A percentile compares a stretch with the other conserved stretches of the same genome.
phyloP scores from a whole-genome alignment of 1,140 invertebrate species.

The Caenorhabditis inopinata region DNA sequence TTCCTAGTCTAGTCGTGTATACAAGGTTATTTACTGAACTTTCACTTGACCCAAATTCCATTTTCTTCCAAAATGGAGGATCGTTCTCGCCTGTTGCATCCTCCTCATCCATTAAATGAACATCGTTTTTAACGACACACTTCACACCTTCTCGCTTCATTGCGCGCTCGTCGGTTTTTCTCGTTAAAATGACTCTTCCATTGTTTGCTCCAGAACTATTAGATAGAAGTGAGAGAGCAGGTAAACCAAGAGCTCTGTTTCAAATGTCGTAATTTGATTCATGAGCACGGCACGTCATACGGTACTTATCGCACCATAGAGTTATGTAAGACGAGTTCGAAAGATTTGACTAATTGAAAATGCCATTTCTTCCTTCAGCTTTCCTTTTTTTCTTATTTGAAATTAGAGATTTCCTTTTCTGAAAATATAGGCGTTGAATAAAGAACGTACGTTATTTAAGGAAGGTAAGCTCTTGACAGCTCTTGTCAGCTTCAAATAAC shows the following conservation, averaged over 20 bases:
- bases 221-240: neutral
- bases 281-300: no score
- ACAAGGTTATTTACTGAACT: constrained; percentile 33
- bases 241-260: no score
- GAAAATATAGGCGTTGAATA: no score
- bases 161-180: neutral
- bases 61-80: neutral
- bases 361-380: neutral
- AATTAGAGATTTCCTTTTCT: no score
- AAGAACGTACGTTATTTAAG: no score
- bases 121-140: neutral
- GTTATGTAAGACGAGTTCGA: no score
- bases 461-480: no score
- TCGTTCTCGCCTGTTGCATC: neutral
- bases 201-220: constrained; percentile 6
- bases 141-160: neutral
- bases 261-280: no score
- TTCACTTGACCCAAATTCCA: constrained; percentile 6
- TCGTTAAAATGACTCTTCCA: neutral
- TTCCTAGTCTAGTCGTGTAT: neutral
- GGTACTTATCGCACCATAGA: no score
- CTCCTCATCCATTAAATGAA: neutral
- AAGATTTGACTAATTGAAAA: no score
- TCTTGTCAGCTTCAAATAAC: no score
- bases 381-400: neutral